These are phyloP conservation scores for Eulemur coronatus DNA, from an alignment of 2,797 vertebrate species.

Conservation along the genomic window DNA sequence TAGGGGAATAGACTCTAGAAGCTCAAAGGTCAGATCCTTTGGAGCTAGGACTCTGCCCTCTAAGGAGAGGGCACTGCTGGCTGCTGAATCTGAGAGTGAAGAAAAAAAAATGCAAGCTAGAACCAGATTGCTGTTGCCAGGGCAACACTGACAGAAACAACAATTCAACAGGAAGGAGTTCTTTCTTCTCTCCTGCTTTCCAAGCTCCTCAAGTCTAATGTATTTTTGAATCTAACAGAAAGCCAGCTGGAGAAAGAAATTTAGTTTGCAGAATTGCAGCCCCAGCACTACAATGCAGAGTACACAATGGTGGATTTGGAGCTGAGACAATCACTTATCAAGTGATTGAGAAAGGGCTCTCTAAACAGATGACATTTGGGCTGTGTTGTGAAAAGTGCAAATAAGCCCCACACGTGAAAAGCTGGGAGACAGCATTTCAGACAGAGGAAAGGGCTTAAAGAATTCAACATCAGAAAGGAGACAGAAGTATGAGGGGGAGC, in stretches of 20 bases:
- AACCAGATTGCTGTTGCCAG: constrained; percentile 30
- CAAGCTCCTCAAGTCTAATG: not conserved
- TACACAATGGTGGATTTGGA: not conserved
- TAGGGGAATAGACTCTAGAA: not conserved
- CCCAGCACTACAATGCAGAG: not conserved
- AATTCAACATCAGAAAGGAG: not conserved
- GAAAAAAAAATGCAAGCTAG: not conserved
- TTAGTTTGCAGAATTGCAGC: not conserved
- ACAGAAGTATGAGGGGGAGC: not conserved
- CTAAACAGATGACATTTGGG: not conserved
- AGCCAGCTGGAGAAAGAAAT: not conserved
- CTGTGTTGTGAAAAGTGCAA: constrained; percentile 23
- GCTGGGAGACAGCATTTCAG: not conserved
- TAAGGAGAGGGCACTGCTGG: not conserved
- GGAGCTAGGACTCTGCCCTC: not conserved
- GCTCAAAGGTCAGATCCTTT: not conserved
- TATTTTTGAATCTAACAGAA: not conserved
- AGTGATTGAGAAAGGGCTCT: not conserved
- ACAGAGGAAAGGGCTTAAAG: not conserved
- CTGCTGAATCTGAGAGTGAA: not conserved
- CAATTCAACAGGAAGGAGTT: not conserved
- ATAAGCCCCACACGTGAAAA: not conserved
- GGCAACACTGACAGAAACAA: constrained; percentile 5
- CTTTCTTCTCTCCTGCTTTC: not conserved
- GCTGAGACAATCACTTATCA: not conserved